Conservation (phyloP, 2,113 vertebrate species). For the Nymphicus hollandicus region DNA sequence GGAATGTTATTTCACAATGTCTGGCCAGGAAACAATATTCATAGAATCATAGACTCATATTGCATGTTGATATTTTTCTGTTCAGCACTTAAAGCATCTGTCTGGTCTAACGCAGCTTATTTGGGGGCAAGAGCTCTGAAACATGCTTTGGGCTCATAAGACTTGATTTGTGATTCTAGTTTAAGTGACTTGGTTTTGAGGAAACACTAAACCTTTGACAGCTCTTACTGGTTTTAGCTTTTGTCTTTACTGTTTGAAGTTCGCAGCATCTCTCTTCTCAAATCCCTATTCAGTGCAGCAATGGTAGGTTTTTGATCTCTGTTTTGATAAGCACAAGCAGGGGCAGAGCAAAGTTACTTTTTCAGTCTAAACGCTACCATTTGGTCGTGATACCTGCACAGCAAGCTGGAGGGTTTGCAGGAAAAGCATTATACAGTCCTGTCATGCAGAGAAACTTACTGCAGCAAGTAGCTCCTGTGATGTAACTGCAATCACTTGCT, state of each 20-base stretch:
- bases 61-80: not conserved
- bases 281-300: not conserved
- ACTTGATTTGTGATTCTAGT: not conserved
- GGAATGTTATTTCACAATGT: slow-evolving; percentile 31
- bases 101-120: not conserved
- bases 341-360: not conserved
- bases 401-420: not conserved
- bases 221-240: not conserved
- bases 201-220: not conserved
- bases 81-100: not conserved
- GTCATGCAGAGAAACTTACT: not conserved
- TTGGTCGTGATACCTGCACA: not conserved
- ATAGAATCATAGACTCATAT: not conserved
- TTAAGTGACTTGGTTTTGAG: not conserved
- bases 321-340: not conserved
- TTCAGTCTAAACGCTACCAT: not conserved
- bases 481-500: not conserved
- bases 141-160: not conserved
- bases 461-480: not conserved
- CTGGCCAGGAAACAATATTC: not conserved
- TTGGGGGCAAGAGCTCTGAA: not conserved
- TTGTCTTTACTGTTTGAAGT: not conserved
- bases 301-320: not conserved
- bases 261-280: not conserved
- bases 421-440: not conserved